phyloP scores from a whole-genome alignment of 2,113 vertebrate species.

The Eublepharis macularius region DNA sequence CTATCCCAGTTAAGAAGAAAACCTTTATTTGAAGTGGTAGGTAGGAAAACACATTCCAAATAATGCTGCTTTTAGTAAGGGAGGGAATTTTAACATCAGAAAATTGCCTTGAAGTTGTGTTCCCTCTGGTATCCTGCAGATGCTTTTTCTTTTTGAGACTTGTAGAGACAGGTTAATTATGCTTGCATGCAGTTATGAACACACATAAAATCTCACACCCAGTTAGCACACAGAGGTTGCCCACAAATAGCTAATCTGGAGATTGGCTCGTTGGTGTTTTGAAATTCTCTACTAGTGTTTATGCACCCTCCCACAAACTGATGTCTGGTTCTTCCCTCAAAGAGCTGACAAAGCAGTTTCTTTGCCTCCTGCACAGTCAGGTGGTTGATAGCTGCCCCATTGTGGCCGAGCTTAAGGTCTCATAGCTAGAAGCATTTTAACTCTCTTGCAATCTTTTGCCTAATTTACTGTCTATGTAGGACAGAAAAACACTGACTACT shows the following conservation, averaged over 20 bases:
- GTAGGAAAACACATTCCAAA: not conserved
- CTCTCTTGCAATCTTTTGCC: not conserved
- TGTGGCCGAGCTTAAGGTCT: not conserved
- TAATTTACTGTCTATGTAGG: not conserved
- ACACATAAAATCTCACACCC: not conserved
- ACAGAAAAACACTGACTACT: not conserved
- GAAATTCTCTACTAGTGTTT: not conserved
- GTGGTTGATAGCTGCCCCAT: not conserved
- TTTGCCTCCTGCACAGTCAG: not conserved
- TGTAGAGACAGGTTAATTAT: not conserved
- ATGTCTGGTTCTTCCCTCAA: not conserved
- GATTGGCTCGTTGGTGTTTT: too few relatives aligned
- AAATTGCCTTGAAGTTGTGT: not conserved
- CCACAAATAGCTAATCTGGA: not conserved
- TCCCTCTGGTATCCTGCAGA: not conserved
- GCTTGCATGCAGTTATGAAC: not conserved
- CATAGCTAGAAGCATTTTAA: not conserved
- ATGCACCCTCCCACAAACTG: not conserved
- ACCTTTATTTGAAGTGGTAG: constrained; percentile 38
- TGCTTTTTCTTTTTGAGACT: not conserved
- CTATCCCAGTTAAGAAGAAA: constrained; percentile 42
- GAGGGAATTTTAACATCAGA: not conserved
- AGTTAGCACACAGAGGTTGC: not conserved
- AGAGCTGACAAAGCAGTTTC: not conserved
- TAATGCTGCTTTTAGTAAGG: not conserved